Conservation (phyloP, 2,113 vertebrate species). For the Cnemophilus loriae region DNA sequence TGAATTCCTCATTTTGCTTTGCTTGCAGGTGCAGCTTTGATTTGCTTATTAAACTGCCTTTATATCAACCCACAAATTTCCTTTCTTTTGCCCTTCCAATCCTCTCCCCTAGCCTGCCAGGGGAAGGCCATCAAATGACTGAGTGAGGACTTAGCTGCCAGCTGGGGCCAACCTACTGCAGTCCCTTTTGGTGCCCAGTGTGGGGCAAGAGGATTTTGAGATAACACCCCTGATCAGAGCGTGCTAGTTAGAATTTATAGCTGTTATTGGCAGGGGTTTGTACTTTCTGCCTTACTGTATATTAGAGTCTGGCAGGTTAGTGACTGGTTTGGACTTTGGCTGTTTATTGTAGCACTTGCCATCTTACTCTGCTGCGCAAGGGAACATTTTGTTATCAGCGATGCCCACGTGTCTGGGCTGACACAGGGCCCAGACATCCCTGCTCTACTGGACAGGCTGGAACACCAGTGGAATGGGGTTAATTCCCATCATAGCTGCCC, state of each 20-base stretch:
- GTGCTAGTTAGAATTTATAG: neutral
- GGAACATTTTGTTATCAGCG: neutral
- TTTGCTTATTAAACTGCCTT: neutral
- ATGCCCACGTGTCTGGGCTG: neutral
- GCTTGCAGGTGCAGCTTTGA: neutral
- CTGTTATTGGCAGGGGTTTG: neutral
- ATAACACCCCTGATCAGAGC: neutral
- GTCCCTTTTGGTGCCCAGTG: fast-evolving
- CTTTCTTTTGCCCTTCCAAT: neutral
- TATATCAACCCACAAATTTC: neutral
- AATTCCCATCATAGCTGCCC: neutral
- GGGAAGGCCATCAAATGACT: neutral
- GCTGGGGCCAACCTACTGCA: neutral
- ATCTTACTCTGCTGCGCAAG: neutral
- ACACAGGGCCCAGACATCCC: neutral
- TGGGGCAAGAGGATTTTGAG: neutral
- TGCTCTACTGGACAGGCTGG: neutral
- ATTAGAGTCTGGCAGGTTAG: neutral
- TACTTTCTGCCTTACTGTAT: neutral
- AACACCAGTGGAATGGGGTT: neutral
- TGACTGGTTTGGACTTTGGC: neutral
- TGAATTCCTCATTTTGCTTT: neutral
- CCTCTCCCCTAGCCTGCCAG: neutral
- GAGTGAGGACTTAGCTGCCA: neutral
- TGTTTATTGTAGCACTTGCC: neutral